Conservation (phyloP, 1,140 invertebrate genomes). For the Calephelis virginiensis region DNA sequence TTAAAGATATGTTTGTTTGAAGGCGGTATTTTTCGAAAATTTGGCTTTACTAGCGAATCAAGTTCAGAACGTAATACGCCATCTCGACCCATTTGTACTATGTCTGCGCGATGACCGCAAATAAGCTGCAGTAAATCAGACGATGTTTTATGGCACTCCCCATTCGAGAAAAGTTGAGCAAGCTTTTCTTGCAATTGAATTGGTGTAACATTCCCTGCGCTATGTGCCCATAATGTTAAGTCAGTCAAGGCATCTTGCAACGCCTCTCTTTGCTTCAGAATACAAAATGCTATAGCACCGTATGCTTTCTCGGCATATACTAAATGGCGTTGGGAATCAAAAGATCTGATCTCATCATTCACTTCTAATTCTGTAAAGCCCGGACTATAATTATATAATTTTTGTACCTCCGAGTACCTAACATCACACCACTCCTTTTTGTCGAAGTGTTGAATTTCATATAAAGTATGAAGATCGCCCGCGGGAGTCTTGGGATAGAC, state of each 20-base stretch:
- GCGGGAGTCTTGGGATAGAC: too few relatives aligned
- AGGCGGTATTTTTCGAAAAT: conserved; percentile 16
- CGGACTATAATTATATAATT: conserved; percentile 30
- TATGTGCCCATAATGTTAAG: conserved; percentile 21
- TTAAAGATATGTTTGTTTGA: conserved; percentile 25
- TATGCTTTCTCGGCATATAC: conserved; percentile 29
- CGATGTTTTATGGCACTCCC: conserved; percentile 20
- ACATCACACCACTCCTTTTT: conserved; percentile 34
- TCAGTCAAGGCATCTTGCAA: conserved; percentile 18
- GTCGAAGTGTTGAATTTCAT: conserved; percentile 27
- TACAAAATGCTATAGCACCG: conserved; percentile 30
- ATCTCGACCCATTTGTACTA: conserved; percentile 19
- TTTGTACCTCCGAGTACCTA: conserved; percentile 36
- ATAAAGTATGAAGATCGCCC: conserved; percentile 27
- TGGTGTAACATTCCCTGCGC: background rate
- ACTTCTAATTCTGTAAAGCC: conserved; percentile 33
- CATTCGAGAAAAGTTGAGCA: conserved; percentile 24
- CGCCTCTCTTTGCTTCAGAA: conserved; percentile 32
- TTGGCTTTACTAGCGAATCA: background rate
- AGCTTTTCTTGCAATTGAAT: conserved; percentile 14
- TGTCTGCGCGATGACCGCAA: conserved; percentile 22
- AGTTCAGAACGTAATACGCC: background rate
- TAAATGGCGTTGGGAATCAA: conserved; percentile 20
- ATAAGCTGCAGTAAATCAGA: conserved; percentile 22
- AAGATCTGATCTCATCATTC: conserved; percentile 28